Conservation (phyloP, 2,797 vertebrate genomes). For the Muscicapa striata region DNA sequence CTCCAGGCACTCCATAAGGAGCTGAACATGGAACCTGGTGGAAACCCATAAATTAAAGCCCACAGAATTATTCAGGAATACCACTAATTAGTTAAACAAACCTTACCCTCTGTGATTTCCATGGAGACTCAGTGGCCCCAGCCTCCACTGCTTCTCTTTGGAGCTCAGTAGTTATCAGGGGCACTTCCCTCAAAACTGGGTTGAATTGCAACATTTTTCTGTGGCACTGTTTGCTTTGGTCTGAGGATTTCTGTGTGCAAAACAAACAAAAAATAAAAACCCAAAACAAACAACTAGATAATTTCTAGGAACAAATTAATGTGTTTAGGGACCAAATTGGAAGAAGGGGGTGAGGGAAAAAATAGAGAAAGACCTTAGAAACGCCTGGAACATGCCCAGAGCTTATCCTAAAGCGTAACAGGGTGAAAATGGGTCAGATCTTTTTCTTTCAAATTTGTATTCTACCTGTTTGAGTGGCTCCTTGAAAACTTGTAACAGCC, state of each 20-base stretch:
- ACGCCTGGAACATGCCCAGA: neutral
- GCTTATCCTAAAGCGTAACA: neutral
- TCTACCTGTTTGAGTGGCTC: conserved; percentile 14
- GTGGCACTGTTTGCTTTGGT: conserved; percentile 9
- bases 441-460: conserved; percentile 2
- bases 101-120: neutral
- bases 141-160: neutral
- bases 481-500: neutral
- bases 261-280: neutral
- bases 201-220: neutral
- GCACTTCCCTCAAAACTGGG: neutral
- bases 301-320: conserved; percentile 36
- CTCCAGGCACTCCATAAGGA: rapidly evolving
- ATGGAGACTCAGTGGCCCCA: neutral
- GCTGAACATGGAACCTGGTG: neutral
- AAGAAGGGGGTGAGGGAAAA: neutral
- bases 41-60: neutral
- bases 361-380: neutral
- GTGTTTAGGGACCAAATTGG: neutral
- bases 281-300: neutral
- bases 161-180: neutral
- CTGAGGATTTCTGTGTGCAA: neutral
- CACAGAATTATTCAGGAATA: neutral
- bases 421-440: conserved; percentile 7
- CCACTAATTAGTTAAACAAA: conserved; percentile 5